Conservation (phyloP, 1,140 invertebrate species). For the Metopolophium dirhodum region DNA sequence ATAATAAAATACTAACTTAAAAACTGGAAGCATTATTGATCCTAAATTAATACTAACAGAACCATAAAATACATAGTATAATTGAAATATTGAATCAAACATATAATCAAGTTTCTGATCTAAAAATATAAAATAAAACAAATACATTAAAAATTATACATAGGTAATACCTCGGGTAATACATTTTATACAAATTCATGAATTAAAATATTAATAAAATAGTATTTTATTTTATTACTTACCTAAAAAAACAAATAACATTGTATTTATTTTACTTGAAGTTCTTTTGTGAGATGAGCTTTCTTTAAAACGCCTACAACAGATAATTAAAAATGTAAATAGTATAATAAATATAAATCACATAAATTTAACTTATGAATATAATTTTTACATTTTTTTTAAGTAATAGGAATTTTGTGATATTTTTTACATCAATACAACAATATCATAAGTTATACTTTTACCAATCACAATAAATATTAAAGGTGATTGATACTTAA, state of each 20-base stretch:
- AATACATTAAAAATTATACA: background rate
- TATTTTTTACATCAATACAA: background rate
- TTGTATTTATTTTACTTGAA: conserved; percentile 49
- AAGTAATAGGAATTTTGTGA: background rate
- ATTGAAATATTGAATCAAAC: conserved; percentile 53
- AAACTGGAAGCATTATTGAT: conserved; percentile 43
- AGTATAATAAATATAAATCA: background rate
- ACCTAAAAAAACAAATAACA: conserved; percentile 36
- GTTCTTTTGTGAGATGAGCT: conserved; percentile 13
- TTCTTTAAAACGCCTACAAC: conserved; percentile 24
- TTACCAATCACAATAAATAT: background rate
- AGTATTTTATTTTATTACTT: background rate
- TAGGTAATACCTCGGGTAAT: background rate
- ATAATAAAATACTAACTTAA: conserved; percentile 33
- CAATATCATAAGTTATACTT: background rate
- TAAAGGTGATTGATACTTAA: background rate
- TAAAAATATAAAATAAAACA: conserved; percentile 20
- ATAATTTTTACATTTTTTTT: background rate
- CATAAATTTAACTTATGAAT: background rate
- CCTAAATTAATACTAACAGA: conserved; percentile 6
- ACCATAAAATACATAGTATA: conserved; percentile 50
- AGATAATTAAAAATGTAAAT: background rate
- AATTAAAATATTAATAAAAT: background rate
- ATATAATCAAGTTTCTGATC: conserved; percentile 47
- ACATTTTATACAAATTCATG: background rate